Evolutionary conservation across 2,888 invertebrate genomes (phyloP).

Genomic region (Sphecodes monilicornis): DNA sequence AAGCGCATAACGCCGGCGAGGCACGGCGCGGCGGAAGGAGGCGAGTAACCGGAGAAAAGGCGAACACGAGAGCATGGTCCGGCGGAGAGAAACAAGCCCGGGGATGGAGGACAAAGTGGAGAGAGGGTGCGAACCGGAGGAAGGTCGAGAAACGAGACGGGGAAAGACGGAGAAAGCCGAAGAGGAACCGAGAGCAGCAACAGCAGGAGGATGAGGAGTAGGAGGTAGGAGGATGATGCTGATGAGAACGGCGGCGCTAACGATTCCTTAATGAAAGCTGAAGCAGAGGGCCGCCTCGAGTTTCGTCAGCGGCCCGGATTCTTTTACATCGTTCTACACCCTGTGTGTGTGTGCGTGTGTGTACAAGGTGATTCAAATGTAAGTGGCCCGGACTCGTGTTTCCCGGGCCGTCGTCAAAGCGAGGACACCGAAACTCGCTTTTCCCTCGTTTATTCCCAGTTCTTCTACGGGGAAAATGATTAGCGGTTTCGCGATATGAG

Average conservation of each 20-base stretch:
- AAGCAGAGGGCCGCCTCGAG: conserved; percentile 67
- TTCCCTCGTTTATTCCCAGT: neutral
- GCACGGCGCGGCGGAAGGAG: neutral
- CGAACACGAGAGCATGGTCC: conserved; percentile 20
- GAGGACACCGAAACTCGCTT: neutral
- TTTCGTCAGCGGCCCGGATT: conserved; percentile 71
- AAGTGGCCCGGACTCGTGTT: conserved; percentile 21
- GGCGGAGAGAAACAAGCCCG: neutral
- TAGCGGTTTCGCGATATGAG: neutral
- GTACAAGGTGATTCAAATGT: conserved; percentile 51
- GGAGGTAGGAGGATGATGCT: conserved; percentile 70
- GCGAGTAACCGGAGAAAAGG: conserved; percentile 25
- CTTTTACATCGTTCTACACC: conserved; percentile 64
- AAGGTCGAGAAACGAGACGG: conserved; percentile 20
- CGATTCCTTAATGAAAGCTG: conserved; percentile 82
- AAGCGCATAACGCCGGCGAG: conserved; percentile 19
- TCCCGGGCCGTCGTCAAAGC: neutral
- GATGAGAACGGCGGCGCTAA: conserved; percentile 78
- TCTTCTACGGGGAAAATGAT: neutral
- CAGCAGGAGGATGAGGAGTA: conserved; percentile 19
- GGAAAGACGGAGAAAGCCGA: conserved; percentile 31
- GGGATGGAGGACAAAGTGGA: conserved; percentile 30
- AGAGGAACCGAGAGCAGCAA: conserved; percentile 23
- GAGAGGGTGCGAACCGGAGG: conserved; percentile 30
- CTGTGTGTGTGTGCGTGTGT: neutral